Percentiles rank a stretch among this genome's conserved stretches.
Conservation (phyloP, 2,888 invertebrate species). For the Lasius platythorax region DNA sequence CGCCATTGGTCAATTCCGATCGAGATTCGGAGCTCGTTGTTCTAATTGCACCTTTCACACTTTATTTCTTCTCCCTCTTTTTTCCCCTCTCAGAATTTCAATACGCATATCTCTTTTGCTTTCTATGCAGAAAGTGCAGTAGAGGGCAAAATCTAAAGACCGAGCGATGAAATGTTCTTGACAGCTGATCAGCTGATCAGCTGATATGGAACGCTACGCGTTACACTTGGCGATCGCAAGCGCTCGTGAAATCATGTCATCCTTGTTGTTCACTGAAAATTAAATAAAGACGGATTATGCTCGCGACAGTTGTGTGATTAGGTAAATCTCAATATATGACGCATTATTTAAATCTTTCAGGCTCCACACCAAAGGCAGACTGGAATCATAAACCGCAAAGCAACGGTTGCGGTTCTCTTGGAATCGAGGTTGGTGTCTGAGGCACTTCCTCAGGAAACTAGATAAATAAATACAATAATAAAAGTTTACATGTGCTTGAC, state of each 20-base stretch:
- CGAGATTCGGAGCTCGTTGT: neutral
- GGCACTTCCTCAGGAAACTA: no score
- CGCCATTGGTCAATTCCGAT: constrained; percentile 39
- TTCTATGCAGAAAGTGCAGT: neutral
- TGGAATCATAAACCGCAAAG: constrained; percentile 91
- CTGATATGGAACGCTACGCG: neutral
- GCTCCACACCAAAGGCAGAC: constrained; percentile 90
- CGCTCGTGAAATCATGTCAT: neutral
- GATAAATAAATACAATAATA: neutral
- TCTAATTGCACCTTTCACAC: constrained; percentile 16
- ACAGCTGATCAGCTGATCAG: constrained; percentile 1
- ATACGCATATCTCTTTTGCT: neutral
- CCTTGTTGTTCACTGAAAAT: neutral
- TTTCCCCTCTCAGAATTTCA: neutral
- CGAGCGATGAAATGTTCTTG: neutral
- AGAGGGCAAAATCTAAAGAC: no score
- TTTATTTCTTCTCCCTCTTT: neutral
- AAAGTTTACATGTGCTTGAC: neutral
- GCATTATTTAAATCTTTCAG: constrained; percentile 85
- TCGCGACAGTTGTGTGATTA: neutral
- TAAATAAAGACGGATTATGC: neutral
- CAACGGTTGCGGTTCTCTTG: constrained; percentile 95
- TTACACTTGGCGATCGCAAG: neutral
- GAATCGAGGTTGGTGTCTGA: constrained; percentile 88
- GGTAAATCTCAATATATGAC: no score